Evolutionary conservation across 2,797 vertebrate genomes (phyloP), one percentile per base, ranked within the genome.

Genomic region (Peromyscus eremicus): DNA sequence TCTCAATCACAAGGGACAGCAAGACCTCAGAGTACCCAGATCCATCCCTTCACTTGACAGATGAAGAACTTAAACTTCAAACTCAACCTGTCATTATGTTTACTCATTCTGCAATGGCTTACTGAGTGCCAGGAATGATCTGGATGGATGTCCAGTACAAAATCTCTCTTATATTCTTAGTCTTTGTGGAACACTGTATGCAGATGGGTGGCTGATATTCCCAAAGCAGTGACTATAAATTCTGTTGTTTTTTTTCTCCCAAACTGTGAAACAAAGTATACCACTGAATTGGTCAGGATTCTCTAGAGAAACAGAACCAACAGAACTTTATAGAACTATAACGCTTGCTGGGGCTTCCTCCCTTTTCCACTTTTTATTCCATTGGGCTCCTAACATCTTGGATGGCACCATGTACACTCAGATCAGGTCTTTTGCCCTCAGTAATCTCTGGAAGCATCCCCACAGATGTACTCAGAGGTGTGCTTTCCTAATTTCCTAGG

Each of bases 51-150:
- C 32, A 90, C 60, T 64, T 94, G 57, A 91, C 9, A 76, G 25
- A 80, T 40, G 76, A 96, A 64, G 76, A 96, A 64, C 17, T 14
- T 8, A 52, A 85, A 60, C 80, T 93, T 93, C 79, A 87, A 64
- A 75, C 9, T 29, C 8, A 80, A 71, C 14, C 16, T 55, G 14
- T 80, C 21, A 55, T n/a, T 94, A 19, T 79, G 52, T 60, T 95
- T 94, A 94, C 52, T 92, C 37, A 88, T 91, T 82, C 49, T 90
- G 60, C n/a, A 75, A 23, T 52, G 77, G 49, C 21, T 91, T 64
- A 82, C 7, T 71, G 37, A 86, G 70, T 57, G 62, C 52, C 23
- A 70, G 40, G 27, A 91, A 62, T 68, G n/a, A 85, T 57, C 2
- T 14, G 4, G 68, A 77, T 57, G 21, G 81, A 57, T 76, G 71